These are phyloP conservation scores for Xylocopa sonorina DNA, from an alignment of 1,140 invertebrate species.

Conservation along the genomic window DNA sequence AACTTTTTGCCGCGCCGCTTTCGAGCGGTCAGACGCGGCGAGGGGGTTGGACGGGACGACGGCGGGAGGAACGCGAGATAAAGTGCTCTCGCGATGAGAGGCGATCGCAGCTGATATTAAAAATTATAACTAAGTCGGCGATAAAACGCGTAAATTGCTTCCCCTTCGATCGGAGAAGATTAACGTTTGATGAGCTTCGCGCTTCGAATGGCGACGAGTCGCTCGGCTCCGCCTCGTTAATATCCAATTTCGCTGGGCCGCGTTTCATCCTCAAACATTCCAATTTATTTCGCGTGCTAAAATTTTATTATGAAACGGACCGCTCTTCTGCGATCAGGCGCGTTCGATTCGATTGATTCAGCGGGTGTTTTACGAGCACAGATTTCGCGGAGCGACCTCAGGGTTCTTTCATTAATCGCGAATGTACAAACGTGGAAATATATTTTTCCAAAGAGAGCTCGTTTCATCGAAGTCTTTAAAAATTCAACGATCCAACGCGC, in stretches of 20 bases:
- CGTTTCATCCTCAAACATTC: neutral
- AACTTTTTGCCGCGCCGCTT: neutral
- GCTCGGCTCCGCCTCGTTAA: too few relatives aligned
- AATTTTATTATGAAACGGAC: too few relatives aligned
- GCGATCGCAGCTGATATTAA: constrained; percentile 35
- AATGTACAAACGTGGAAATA: too few relatives aligned
- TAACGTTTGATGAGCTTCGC: neutral
- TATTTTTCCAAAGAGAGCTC: too few relatives aligned
- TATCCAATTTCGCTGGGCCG: neutral
- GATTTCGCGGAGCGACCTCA: too few relatives aligned
- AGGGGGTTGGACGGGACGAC: neutral
- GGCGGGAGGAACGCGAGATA: neutral
- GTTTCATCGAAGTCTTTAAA: too few relatives aligned
- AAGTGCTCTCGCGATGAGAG: neutral
- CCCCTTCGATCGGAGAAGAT: neutral
- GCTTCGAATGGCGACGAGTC: too few relatives aligned
- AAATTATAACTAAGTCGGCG: constrained; percentile 40
- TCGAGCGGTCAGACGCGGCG: neutral
- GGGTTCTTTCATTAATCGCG: too few relatives aligned
- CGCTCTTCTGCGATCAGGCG: too few relatives aligned
- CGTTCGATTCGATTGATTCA: too few relatives aligned
- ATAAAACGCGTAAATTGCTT: constrained; percentile 27
- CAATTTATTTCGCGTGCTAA: neutral
- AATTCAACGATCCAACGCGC: too few relatives aligned
- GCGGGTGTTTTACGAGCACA: too few relatives aligned